phyloP scores from a whole-genome alignment of 2,113 vertebrate species.

The Centropus unirufus region DNA sequence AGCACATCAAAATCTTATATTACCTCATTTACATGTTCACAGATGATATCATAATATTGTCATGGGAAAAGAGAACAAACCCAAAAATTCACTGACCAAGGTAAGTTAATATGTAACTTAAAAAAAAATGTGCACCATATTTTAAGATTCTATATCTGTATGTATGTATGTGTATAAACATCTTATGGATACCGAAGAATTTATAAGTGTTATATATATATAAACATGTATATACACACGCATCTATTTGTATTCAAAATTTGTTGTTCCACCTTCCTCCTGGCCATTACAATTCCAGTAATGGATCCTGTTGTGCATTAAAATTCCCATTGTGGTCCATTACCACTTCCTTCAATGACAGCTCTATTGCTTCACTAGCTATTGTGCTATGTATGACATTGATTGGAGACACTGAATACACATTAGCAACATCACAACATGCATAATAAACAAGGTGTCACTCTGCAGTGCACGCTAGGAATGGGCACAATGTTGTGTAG shows the following conservation, averaged over 20 bases:
- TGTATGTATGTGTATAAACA: not conserved
- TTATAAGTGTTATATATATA: not conserved
- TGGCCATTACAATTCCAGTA: not conserved
- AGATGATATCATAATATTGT: not conserved
- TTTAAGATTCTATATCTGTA: not conserved
- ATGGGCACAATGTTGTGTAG: not conserved
- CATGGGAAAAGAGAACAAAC: not conserved
- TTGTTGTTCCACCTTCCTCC: slow-evolving; percentile 15
- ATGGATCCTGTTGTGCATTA: slow-evolving; percentile 14
- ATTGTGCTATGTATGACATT: slow-evolving; percentile 23
- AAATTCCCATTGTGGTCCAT: slow-evolving; percentile 47
- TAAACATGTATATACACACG: not conserved
- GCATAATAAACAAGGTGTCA: slow-evolving; percentile 5
- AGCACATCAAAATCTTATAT: slow-evolving; percentile 2
- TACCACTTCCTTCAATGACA: slow-evolving; percentile 32
- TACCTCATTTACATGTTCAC: slow-evolving; percentile 29
- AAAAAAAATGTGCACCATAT: not conserved
- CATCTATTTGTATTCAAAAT: not conserved
- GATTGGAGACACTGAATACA: slow-evolving; percentile 39
- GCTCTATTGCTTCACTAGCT: slow-evolving; percentile 19
- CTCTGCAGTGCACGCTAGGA: not conserved
- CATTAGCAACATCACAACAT: slow-evolving; percentile 30
- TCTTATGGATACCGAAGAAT: not conserved
- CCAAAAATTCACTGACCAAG: not conserved
- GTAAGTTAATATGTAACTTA: not conserved